phyloP scores from a whole-genome alignment of 2,888 invertebrate genomes.

The Phanerotoma sp. region DNA sequence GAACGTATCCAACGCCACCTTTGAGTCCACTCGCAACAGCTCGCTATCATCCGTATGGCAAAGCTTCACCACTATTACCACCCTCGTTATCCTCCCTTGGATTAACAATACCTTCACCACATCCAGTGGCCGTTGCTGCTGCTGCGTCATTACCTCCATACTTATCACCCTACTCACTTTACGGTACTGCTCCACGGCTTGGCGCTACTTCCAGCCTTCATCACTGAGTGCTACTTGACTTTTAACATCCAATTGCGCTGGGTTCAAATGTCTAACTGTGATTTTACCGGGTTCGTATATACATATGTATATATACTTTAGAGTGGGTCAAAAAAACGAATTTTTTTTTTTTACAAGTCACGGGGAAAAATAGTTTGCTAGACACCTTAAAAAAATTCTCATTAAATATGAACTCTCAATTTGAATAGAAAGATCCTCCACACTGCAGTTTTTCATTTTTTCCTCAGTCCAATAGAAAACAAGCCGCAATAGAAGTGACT shows the following conservation, averaged over 20 bases:
- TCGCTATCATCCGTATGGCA: constrained; percentile 87
- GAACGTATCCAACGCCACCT: constrained; percentile 89
- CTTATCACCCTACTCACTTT: constrained; percentile 86
- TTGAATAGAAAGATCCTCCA: no score
- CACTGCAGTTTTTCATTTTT: no score
- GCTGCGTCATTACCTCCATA: constrained; percentile 69
- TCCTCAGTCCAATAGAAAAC: no score
- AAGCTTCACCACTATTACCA: constrained; percentile 68
- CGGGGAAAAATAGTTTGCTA: neutral
- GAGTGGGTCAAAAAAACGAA: no score
- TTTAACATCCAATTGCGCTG: constrained; percentile 4
- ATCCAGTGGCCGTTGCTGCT: constrained; percentile 55
- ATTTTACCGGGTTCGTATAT: constrained; percentile 31
- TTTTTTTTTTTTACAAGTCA: neutral
- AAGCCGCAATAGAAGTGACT: no score
- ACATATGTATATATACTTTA: neutral
- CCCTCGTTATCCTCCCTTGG: constrained; percentile 66
- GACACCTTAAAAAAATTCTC: no score
- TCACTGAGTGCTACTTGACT: constrained; percentile 60
- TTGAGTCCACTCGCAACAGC: constrained; percentile 79
- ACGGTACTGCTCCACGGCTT: constrained; percentile 72
- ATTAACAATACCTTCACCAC: constrained; percentile 71
- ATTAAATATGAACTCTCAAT: no score
- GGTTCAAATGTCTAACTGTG: constrained; percentile 42
- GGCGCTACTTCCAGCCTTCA: constrained; percentile 78